phyloP scores from a whole-genome alignment of 2,113 vertebrate genomes.

The Damaliscus lunatus region DNA sequence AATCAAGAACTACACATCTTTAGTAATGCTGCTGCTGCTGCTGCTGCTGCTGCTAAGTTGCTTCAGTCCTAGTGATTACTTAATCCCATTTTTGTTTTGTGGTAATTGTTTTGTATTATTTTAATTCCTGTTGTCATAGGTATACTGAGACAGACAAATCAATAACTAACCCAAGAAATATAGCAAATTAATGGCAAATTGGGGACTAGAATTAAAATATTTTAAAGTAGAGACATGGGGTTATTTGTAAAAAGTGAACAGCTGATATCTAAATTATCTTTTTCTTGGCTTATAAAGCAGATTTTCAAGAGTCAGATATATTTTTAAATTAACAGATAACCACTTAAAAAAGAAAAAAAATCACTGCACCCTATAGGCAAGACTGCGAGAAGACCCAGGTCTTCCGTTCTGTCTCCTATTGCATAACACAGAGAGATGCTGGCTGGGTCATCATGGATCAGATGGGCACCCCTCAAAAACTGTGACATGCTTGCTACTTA shows the following conservation, averaged over 20 bases:
- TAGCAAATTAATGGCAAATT: background rate
- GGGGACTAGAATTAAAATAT: background rate
- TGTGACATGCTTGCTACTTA: background rate
- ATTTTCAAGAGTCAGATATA: background rate
- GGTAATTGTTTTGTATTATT: background rate
- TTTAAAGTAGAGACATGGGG: background rate
- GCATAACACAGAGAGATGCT: background rate
- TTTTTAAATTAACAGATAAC: background rate
- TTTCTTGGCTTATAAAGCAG: background rate
- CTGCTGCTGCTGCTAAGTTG: too few relatives aligned
- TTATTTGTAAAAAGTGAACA: background rate
- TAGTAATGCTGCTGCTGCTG: background rate
- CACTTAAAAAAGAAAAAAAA: background rate
- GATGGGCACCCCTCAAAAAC: background rate
- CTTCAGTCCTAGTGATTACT: background rate
- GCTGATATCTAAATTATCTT: background rate
- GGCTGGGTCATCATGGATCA: background rate
- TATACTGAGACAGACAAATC: background rate
- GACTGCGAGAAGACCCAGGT: background rate
- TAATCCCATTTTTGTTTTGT: background rate
- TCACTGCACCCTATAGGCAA: background rate
- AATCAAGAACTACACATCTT: background rate
- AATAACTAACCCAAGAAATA: background rate
- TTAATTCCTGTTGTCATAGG: background rate
- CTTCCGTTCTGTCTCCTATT: background rate